Base-by-base conservation (phyloP, 2,888 invertebrate species). In the Exocentrus adspersus region DNA sequence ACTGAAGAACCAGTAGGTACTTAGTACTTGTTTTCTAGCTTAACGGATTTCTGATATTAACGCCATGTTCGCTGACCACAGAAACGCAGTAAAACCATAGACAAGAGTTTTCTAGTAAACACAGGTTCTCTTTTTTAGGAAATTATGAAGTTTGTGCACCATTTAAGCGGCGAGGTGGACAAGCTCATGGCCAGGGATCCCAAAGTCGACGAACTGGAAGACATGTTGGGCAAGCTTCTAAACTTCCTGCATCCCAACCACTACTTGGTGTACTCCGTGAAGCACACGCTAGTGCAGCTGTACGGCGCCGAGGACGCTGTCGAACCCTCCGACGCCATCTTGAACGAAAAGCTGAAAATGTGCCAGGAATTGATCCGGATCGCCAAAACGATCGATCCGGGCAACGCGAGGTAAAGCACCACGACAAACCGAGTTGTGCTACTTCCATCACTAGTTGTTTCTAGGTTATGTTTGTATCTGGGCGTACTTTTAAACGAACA, bases 111-210 rank as follows among this genome's bases (percentile, higher is more conserved):
- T n/a, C n/a, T n/a, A n/a, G n/a, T n/a, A n/a, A n/a, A n/a, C n/a
- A n/a, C n/a, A n/a, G n/a, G n/a, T 28, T 43, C 6, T 28, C 9
- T 48, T 14, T 64, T 57, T 42, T 28, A 85, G 12, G 89, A 91
- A 81, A 86, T 90, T 0, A 83, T 83, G 42, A 87, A 88, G 79
- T 80, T 92, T 6, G 86, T 88, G 60, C 85, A 87, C 1, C 87
- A 90, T 80, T 87, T 93, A 82, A 89, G 88, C 1, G 88, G 89
- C 52, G 90, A 92, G 77, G 90, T 92, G 0, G 92, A 92, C 32
- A 84, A 83, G 5, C 81, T 88, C 0, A 81, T 88, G 56, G 84
- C 85, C 71, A 86, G 86, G 73, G 66, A 84, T 10, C 88, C 89
- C 0, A 80, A 85, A 20, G 82, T 86, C 1, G 82, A 80, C 30